A percentile compares a stretch with the other conserved stretches of the same genome.
Conservation (phyloP, 2,113 vertebrate genomes). For the Rhombomys opimus region DNA sequence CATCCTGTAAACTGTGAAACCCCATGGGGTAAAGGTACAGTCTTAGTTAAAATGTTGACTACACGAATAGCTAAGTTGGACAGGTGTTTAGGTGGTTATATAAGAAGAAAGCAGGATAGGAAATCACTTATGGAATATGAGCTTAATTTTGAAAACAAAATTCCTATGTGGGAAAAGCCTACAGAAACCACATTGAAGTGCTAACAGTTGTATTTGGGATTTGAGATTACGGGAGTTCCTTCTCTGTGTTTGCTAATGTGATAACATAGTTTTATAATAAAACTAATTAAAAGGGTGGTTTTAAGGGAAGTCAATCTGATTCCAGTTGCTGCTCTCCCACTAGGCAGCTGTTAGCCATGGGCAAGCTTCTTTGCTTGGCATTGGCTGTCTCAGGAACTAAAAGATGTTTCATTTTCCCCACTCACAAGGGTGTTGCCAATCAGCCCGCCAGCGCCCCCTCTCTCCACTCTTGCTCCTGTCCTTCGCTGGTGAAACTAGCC, state of each 20-base stretch:
- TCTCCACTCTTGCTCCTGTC: neutral
- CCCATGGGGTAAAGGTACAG: neutral
- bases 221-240: slow-evolving; percentile 55
- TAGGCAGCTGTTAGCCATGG: neutral
- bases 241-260: slow-evolving; percentile 33
- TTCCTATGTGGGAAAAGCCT: slow-evolving; percentile 15
- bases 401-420: neutral
- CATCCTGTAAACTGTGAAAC: slow-evolving; percentile 12
- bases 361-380: neutral
- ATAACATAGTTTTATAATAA: slow-evolving; percentile 53
- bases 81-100: neutral
- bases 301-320: slow-evolving; percentile 14
- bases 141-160: slow-evolving; percentile 54
- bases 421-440: neutral
- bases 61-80: slow-evolving; percentile 21
- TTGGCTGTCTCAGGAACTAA: neutral
- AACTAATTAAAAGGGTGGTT: slow-evolving; percentile 52
- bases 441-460: neutral
- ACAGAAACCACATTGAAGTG: slow-evolving; percentile 35
- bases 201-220: slow-evolving; percentile 17
- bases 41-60: slow-evolving; percentile 43
- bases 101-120: slow-evolving; percentile 2
- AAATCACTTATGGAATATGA: slow-evolving; percentile 30
- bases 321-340: neutral
- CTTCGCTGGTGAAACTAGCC: neutral